phyloP scores from a whole-genome alignment of 1,140 invertebrate species.

The Polyergus mexicanus region DNA sequence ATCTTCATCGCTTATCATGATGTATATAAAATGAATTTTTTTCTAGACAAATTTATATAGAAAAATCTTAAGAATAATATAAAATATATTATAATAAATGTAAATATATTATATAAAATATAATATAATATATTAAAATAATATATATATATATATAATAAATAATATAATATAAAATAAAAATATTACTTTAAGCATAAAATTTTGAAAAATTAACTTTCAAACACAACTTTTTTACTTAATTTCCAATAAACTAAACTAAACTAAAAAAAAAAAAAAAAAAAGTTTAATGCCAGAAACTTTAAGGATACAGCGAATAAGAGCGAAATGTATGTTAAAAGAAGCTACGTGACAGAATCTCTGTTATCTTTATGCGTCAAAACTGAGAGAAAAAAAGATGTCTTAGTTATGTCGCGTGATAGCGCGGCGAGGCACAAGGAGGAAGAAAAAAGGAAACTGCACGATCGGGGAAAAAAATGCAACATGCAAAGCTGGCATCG shows the following conservation, averaged over 20 bases:
- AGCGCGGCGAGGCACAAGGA: background rate
- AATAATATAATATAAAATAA: background rate
- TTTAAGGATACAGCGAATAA: background rate
- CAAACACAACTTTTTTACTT: background rate
- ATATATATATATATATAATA: background rate
- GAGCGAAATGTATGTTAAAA: background rate
- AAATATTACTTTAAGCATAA: background rate
- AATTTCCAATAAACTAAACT: background rate
- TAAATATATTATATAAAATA: background rate
- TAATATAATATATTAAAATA: background rate
- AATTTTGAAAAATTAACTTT: background rate
- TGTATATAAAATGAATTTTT: background rate
- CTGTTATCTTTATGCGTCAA: background rate
- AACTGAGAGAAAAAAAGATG: background rate
- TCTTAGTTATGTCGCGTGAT: background rate
- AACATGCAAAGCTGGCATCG: constrained; percentile 19
- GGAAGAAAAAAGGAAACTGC: background rate
- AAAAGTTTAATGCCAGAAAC: background rate
- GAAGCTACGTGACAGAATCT: background rate
- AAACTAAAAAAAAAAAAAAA: background rate
- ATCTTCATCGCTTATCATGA: background rate
- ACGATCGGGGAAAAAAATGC: background rate
- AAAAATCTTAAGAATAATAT: background rate
- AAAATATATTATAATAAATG: background rate
- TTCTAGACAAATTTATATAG: background rate